Percentiles rank a stretch among this genome's conserved stretches.
Evolutionary conservation across 2,797 vertebrate species (phyloP).

Genomic region (Enteromius viviparus): DNA sequence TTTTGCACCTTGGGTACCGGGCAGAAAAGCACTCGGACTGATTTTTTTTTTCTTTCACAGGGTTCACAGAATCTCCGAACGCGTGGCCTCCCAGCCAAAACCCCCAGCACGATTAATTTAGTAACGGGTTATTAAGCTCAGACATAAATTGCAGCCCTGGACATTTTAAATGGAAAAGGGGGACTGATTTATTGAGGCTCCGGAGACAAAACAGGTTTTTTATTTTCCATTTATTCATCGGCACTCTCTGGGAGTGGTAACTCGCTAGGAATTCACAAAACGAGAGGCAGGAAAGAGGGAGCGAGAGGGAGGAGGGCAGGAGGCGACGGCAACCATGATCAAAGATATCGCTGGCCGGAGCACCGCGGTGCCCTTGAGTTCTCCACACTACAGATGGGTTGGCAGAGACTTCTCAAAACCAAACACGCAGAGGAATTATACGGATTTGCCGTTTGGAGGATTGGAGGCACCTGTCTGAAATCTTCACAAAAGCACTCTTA

Average conservation of each 20-base stretch:
- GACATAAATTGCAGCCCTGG: conserved; percentile 89
- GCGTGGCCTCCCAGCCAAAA: conserved; percentile 81
- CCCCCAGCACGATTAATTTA: conserved; percentile 86
- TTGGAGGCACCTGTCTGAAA: conserved; percentile 43
- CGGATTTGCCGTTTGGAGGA: conserved; percentile 38
- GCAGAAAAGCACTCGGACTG: conserved; percentile 27
- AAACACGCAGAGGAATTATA: conserved; percentile 27
- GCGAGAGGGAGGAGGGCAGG: conserved; percentile 18
- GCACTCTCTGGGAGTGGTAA: conserved; percentile 81
- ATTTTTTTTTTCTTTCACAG: conserved; percentile 54
- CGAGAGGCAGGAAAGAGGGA: conserved; percentile 36
- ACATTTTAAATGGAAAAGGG: conserved; percentile 88
- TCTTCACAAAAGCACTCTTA: conserved; percentile 34
- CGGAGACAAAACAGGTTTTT: conserved; percentile 82
- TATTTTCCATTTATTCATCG: conserved; percentile 87
- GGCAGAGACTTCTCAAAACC: conserved; percentile 27
- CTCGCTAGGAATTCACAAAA: conserved; percentile 80
- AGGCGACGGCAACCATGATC: conserved; percentile 19
- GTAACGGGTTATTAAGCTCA: conserved; percentile 84
- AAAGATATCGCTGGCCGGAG: conserved; percentile 28
- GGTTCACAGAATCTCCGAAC: conserved; percentile 63
- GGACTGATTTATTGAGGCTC: conserved; percentile 85
- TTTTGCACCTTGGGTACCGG: conserved; percentile 63
- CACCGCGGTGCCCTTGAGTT: conserved; percentile 34
- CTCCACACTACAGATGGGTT: conserved; percentile 25